Conservation (phyloP, 2,797 vertebrate species). For the Gobionotothen gibberifrons region DNA sequence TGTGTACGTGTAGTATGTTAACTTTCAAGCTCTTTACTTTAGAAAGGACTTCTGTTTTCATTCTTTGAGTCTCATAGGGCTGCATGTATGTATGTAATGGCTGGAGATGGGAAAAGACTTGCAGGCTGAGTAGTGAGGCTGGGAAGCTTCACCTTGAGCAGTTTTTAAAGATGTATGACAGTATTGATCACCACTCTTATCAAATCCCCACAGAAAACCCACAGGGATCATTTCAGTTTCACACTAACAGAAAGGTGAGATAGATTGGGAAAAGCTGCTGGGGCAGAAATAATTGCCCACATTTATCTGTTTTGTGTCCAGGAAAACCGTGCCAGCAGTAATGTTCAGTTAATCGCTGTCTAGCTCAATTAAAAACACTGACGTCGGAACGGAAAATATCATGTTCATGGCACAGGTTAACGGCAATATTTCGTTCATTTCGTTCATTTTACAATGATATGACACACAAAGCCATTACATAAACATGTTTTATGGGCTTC, state of each 20-base stretch:
- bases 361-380: conserved; percentile 39
- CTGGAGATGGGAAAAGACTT: background rate
- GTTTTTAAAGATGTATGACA: background rate
- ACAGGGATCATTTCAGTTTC: conserved; percentile 27
- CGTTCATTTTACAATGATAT: background rate
- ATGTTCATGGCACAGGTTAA: conserved; percentile 1
- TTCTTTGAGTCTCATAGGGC: background rate
- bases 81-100: background rate
- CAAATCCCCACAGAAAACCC: conserved; percentile 22
- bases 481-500: background rate
- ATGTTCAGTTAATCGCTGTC: conserved; percentile 38
- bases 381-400: conserved; percentile 4
- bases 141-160: conserved; percentile 3
- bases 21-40: background rate
- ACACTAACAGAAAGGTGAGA: conserved; percentile 33
- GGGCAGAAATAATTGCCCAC: conserved; percentile 49
- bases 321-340: conserved; percentile 33
- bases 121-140: background rate
- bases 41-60: background rate
- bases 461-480: background rate
- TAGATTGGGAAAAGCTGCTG: conserved; percentile 30
- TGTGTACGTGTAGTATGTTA: background rate
- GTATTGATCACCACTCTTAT: conserved; percentile 27
- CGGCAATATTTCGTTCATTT: background rate
- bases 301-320: conserved; percentile 49